phyloP scores from a whole-genome alignment of 2,113 vertebrate species.

The Pipra filicauda region DNA sequence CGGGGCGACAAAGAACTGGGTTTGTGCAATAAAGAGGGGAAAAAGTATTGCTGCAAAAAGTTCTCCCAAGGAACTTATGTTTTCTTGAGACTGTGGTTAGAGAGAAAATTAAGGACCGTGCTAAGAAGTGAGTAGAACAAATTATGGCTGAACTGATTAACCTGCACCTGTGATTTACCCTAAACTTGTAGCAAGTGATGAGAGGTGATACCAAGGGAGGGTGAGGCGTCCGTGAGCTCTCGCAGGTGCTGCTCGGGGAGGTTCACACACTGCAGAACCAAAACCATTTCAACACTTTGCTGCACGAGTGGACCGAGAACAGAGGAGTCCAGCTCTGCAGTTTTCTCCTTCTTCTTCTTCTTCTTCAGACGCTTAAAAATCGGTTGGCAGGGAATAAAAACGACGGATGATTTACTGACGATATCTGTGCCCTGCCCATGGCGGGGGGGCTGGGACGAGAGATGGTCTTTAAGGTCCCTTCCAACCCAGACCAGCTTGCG shows the following conservation, averaged over 20 bases:
- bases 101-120: not conserved
- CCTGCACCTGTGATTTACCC: not conserved
- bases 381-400: not conserved
- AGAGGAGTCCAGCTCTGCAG: not conserved
- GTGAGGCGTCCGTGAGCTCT: not conserved
- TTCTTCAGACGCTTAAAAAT: not conserved
- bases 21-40: not conserved
- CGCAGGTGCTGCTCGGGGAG: not conserved
- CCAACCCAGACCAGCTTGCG: not conserved
- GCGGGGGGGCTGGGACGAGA: not conserved
- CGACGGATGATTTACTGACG: not conserved
- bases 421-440: not conserved
- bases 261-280: not conserved
- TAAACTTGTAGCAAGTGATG: not conserved
- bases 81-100: not conserved
- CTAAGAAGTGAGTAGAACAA: not conserved
- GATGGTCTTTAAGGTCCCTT: not conserved
- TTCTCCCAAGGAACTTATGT: not conserved
- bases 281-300: not conserved
- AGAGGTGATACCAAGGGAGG: not conserved
- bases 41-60: not conserved
- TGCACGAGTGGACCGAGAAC: not conserved
- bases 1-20: slow-evolving; percentile 15
- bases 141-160: not conserved
- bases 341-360: not conserved